Evolutionary conservation across 2,113 vertebrate species (phyloP), one percentile per base, ranked within the genome.

Genomic region (Chitala chitala): DNA sequence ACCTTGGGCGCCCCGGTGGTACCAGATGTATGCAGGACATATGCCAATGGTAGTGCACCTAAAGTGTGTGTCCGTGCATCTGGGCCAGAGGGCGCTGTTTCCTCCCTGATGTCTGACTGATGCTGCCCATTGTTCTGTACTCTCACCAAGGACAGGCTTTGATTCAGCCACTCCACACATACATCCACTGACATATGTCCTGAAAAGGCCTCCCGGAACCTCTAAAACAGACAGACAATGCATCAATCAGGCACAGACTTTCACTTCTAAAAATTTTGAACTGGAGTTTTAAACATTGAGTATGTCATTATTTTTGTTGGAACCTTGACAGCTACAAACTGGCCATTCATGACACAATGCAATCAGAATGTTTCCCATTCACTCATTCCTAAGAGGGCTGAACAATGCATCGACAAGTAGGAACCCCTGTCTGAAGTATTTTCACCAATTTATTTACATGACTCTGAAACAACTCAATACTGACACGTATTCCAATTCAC

Each of bases 1-100:
- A 92, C 90, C 88, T 94, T 99, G 5, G 96, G 96, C 3, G 75
- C 73, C 7, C 96, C 96, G 0, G 97, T 98, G 3, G 97, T 98
- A 83, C 97, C 97, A 33, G 97, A 99, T 5, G 96, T 98, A 79
- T 95, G 95, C 2, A 98, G 87, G 78, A 95, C 76, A 24, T 98
- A 99, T 0, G 95, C 96, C 79, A 95, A 69, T 54, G 84, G 85
- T 20, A 20, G 20, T 55, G 75, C 76, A 4, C 73, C 76, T 20
- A 63, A 72, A 54, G 79, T 0, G 0, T 85, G 82, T 73, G 78
- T 5, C 53, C 17, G 33, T n/a, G 78, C 77, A 69, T 63, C 48
- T n/a, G 56, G 3, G 20, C 56, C 24, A 64, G 20, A 51, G 22
- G 6, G 61, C 42, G n/a, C 36, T 5, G 36, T 44, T 13, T 15